Conservation (phyloP, 2,113 vertebrate genomes). For the Gyps fulvus region DNA sequence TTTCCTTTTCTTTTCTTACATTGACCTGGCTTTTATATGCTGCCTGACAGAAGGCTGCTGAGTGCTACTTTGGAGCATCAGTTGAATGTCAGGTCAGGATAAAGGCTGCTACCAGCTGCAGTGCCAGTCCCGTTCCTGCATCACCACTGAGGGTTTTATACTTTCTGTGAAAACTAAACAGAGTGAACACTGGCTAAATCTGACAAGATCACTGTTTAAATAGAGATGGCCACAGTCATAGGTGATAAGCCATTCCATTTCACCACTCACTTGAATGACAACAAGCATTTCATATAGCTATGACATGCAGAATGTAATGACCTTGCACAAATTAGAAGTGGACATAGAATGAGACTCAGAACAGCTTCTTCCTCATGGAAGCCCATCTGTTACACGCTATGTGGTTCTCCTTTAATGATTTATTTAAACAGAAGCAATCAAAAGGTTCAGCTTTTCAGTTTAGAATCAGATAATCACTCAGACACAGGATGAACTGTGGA, state of each 20-base stretch:
- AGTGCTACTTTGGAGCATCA: neutral
- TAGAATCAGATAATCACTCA: neutral
- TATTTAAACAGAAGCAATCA: constrained; percentile 12
- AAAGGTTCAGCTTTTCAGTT: neutral
- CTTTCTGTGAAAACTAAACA: neutral
- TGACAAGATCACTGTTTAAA: neutral
- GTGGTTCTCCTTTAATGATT: constrained; percentile 3
- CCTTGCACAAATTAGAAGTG: neutral
- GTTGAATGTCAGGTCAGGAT: neutral
- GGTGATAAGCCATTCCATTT: neutral
- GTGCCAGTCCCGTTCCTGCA: neutral
- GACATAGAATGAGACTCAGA: neutral
- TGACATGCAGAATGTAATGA: neutral
- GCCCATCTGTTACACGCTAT: neutral
- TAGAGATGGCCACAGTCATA: neutral
- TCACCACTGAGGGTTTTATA: neutral
- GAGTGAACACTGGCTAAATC: neutral
- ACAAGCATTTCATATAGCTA: neutral
- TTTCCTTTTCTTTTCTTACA: neutral
- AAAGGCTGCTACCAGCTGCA: neutral
- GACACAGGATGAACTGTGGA: neutral
- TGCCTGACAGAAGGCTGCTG: neutral
- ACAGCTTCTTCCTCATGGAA: neutral
- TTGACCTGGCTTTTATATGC: neutral
- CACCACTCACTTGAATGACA: neutral